Percentiles rank a stretch among this genome's conserved stretches.
phyloP scores from a whole-genome alignment of 2,888 invertebrate species.

The Eutolmus rufibarbis region DNA sequence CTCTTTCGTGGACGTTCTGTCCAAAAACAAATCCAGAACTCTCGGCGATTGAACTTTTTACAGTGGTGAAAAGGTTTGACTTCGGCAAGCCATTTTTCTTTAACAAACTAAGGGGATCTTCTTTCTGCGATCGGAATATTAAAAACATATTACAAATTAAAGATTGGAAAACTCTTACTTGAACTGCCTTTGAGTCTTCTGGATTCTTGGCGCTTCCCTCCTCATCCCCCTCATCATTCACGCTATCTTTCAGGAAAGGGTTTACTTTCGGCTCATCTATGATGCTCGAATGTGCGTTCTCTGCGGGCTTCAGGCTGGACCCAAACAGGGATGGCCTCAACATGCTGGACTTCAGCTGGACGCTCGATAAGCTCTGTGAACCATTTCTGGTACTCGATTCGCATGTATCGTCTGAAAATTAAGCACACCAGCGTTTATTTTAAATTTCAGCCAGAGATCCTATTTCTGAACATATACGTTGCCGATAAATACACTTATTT shows the following conservation, averaged over 20 bases:
- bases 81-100: conserved; percentile 60
- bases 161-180: neutral
- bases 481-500: neutral
- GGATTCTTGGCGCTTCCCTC: conserved; percentile 49
- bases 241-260: conserved; percentile 57
- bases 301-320: conserved; percentile 46
- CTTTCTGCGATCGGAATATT: neutral
- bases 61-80: conserved; percentile 58
- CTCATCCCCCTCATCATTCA: conserved; percentile 53
- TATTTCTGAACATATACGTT: neutral
- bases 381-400: conserved; percentile 58
- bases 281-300: neutral
- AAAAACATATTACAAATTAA: neutral
- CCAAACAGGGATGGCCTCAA: conserved; percentile 57
- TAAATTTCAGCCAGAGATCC: neutral
- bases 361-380: conserved; percentile 55
- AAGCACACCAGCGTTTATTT: neutral
- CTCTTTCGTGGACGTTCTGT: conserved; percentile 87
- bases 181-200: neutral
- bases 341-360: conserved; percentile 53
- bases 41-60: conserved; percentile 62
- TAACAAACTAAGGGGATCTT: conserved; percentile 57
- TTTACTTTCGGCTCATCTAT: conserved; percentile 51
- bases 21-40: conserved; percentile 85
- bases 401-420: conserved; percentile 57